A percentile compares a stretch with the other conserved stretches of the same genome.
phyloP scores from a whole-genome alignment of 2,113 vertebrate species.

The Gymnarchus niloticus region DNA sequence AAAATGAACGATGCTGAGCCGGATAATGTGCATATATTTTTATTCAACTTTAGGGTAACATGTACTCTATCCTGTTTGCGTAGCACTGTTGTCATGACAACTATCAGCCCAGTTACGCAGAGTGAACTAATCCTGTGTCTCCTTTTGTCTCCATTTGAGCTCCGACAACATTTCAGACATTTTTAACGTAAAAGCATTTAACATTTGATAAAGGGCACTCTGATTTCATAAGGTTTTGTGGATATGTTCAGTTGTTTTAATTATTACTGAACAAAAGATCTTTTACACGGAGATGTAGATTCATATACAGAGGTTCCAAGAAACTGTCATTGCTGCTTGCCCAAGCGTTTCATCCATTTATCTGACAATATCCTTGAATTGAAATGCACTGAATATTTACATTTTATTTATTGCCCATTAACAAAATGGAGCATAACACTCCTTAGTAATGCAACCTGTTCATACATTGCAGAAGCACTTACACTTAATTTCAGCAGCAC shows the following conservation, averaged over 20 bases:
- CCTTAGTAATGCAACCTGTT: no score
- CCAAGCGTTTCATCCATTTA: no score
- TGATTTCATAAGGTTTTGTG: not conserved
- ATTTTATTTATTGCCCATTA: no score
- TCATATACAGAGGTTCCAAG: no score
- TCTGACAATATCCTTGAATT: no score
- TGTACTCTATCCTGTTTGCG: not conserved
- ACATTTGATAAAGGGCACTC: not conserved
- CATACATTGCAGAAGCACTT: no score
- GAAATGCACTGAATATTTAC: no score
- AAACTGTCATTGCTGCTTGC: no score
- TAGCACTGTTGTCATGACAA: slow-evolving; percentile 21
- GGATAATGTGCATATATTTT: not conserved
- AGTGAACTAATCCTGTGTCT: not conserved
- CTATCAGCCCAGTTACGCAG: not conserved
- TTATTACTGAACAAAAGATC: not conserved
- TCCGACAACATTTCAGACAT: not conserved
- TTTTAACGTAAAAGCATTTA: not conserved
- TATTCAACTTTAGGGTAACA: not conserved
- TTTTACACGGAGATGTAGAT: not conserved
- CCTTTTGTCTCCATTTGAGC: not conserved
- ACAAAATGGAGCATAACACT: no score
- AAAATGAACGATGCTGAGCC: not conserved
- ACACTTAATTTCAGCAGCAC: no score
- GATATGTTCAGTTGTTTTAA: not conserved